Conservation (phyloP, 1,140 invertebrate genomes). For the Drosophila bifasciata region DNA sequence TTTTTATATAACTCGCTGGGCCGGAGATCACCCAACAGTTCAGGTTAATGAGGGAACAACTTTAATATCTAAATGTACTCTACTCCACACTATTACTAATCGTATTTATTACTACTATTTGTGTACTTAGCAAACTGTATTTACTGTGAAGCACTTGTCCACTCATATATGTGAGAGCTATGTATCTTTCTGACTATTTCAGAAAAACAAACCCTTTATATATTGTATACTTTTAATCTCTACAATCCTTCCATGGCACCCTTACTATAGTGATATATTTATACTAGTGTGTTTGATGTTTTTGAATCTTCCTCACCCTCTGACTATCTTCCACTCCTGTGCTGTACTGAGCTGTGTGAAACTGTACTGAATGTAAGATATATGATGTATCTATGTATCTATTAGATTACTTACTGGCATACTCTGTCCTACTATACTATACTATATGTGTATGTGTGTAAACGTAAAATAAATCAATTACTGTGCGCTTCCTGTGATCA, state of each 20-base stretch:
- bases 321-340: conserved; percentile 29
- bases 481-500: conserved; percentile 75
- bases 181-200: conserved; percentile 38
- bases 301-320: conserved; percentile 16
- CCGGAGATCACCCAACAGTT: conserved; percentile 22
- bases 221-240: conserved; percentile 24
- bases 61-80: conserved; percentile 44
- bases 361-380: conserved; percentile 55
- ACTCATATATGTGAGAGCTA: conserved; percentile 21
- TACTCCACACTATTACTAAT: too few species aligned
- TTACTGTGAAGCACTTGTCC: conserved; percentile 45
- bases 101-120: conserved; percentile 33
- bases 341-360: conserved; percentile 39
- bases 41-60: conserved; percentile 63
- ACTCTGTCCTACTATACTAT: conserved; percentile 28
- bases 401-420: conserved; percentile 21
- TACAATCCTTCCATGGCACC: conserved; percentile 33
- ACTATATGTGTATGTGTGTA: conserved; percentile 44
- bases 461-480: conserved; percentile 68
- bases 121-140: conserved; percentile 22
- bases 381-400: conserved; percentile 23
- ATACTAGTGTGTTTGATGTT: conserved; percentile 6
- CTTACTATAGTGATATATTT: conserved; percentile 20
- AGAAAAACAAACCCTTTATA: conserved; percentile 33
- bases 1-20: conserved; percentile 22